Evolutionary conservation across 2,113 vertebrate species (phyloP), one percentile per base, ranked within the genome.

Genomic region (Scartelaos histophorus): DNA sequence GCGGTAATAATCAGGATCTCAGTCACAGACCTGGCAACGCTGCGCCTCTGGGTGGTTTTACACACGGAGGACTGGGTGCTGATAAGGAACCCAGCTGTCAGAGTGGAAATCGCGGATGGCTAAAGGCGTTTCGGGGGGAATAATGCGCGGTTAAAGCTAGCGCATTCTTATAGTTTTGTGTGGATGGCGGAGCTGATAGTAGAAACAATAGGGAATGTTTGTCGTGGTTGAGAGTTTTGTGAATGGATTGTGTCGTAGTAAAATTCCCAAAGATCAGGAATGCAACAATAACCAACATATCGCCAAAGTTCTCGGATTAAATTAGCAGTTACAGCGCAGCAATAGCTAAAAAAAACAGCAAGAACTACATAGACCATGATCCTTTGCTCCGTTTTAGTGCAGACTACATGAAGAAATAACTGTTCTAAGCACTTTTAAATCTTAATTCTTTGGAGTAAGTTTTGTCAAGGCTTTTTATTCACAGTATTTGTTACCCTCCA

Each of bases 41-140:
- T 67, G 87, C 85, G 76, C 69, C 73, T 82, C 3, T 7, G 73
- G 81, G 85, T 76, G 3, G 29, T 73, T 85, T 82, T 76, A 82
- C 82, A 86, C 86, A 69, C 78, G 21, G 82, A 53, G 66, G 78
- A 85, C 80, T 80, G 66, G 51, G 2, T 53, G 87, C 87, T 88
- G 90, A 91, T 91, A 90, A 90, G 86, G 82, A 72, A 75, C 82
- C 29, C 76, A 13, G 56, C 56, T 6, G 76, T 21, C 75, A 69
- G 82, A 88, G 87, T 83, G 86, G 88, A 87, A 89, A 89, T 88
- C 83, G 74, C 87, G 75, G 89, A 88, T 81, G 85, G 88, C 83
- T 87, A 86, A 91, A 72, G 24, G 87, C 66, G 78, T 88, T 87
- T 85, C 4, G 29, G 73, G 81, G 75, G 69, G 77, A 76, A 83